Evolutionary conservation across 2,113 vertebrate species (phyloP).

Genomic region (Chaetodon trifascialis): DNA sequence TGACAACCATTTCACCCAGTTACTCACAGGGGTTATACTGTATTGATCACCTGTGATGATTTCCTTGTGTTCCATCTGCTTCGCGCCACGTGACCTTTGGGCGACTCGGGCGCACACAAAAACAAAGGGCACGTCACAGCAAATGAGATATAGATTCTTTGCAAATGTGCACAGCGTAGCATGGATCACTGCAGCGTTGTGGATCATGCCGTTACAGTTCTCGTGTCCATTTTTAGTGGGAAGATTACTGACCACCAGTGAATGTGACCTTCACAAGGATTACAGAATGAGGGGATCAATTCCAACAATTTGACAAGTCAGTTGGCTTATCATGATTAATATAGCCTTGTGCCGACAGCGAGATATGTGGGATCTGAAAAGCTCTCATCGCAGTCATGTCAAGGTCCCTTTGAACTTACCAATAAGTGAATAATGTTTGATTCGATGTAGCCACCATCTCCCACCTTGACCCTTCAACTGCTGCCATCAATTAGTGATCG

Average conservation of each 20-base stretch:
- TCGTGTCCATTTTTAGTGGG: conserved; percentile 36
- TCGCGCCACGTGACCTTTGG: conserved; percentile 71
- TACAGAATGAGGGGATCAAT: conserved; percentile 53
- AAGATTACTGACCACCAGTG: conserved; percentile 48
- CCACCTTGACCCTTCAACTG: conserved; percentile 41
- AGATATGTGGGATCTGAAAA: conserved; percentile 45
- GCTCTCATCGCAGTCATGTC: conserved; percentile 48
- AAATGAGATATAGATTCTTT: conserved; percentile 80
- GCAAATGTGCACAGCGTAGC: conserved; percentile 51
- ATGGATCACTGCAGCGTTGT: conserved; percentile 56
- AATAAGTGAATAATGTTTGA: conserved; percentile 48
- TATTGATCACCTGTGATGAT: conserved; percentile 72
- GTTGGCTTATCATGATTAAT: conserved; percentile 58
- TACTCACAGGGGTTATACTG: conserved; percentile 16
- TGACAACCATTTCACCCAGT: conserved; percentile 50
- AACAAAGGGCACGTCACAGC: conserved; percentile 74
- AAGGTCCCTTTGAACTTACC: conserved; percentile 49
- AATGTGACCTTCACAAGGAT: conserved; percentile 64
- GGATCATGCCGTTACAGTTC: conserved; percentile 27
- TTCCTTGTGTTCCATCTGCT: conserved; percentile 60
- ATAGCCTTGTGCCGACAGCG: conserved; percentile 18
- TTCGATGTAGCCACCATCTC: not conserved
- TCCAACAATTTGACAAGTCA: conserved; percentile 52
- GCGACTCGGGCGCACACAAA: conserved; percentile 32
- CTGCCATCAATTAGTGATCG: conserved; percentile 20